Base-by-base conservation (phyloP, 1,140 invertebrate species). In the Tyrophagus putrescentiae region DNA sequence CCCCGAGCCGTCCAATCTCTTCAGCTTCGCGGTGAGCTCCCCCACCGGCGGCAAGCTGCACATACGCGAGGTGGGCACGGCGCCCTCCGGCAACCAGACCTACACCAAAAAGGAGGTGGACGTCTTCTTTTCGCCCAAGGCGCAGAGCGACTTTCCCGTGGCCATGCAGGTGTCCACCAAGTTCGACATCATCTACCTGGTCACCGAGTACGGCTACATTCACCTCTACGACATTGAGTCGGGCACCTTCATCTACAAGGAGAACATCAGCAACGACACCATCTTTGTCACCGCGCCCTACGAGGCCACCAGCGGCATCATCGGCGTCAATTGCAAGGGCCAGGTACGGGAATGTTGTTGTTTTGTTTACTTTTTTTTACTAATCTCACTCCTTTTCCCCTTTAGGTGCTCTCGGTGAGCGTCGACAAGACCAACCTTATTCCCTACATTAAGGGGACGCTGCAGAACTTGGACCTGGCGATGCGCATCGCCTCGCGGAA, bases 141-240 rank as follows among this genome's bases (percentile, higher is more conserved):
- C 93, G 0, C 86, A 87, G 70, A 95, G 89, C 72, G 96, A 99
- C 76, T 99, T 99, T 72, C 96, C 96, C 0, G 94, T 99, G 16
- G 94, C 96, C 0, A 98, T 99, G 94, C 96, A 98, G 79, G 81
- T 85, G 36, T 92, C 89, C 53, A 78, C 82, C 1, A 97, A 98
- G 72, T 95, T 97, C 72, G 92, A 96, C 75, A 87, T 98, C 56
- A 87, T 98, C 67, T 99, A 98, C 77, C 77, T 99, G 64, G 96
- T 99, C 66, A 99, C 96, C 39, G 99, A 99, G 74, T 98, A 97
- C 76, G 96, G 96, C 6, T 99, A 98, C 75, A 92, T 99, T 65
- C 95, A 99, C 75, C 80, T 99, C 74, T 98, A 98, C 71, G 96
- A 99, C 72, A 87, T 99, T 68, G 96, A 99, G 75, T 93, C 87